Base-by-base conservation (phyloP, 2,888 invertebrate genomes). In the Bugula neritina region DNA sequence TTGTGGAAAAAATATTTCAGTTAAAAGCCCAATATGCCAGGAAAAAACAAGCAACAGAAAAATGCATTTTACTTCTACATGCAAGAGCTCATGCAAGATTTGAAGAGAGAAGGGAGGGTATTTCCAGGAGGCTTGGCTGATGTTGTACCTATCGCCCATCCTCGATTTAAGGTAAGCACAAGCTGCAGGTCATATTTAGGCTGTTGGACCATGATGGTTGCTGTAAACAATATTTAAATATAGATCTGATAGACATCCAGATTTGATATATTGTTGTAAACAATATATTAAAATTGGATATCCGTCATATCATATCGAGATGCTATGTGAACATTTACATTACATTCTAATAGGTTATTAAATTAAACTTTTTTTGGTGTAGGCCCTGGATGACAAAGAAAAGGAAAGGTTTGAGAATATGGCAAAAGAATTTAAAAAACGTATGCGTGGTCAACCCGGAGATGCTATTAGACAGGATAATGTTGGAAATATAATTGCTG, bases 41-140 rank as follows among this genome's bases (percentile, higher is more conserved):
- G 57, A 27, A 73, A 73, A 3, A 80, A 80, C 73, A 80, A 80
- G 71, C 76, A 74, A 57, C 76, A 71, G 1, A 74, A 76, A 73
- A 80, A 80, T 74, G 78, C 77, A 0, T 80, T 80, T 73, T 80
- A 79, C 73, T 79, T 77, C 75, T 80, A 74, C 69, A 80, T 80
- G 80, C 77, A 78, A 72, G 79, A 79, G 13, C 63, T 79, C 3
- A 77, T 79, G 72, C 77, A 77, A 1, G 73, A 75, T n/a, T 69
- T 79, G 25, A 73, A 76, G 69, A 72, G 75, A 69, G 77, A 79
- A 54, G 80, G 79, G 1, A 72, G 79, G n/a, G 77, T 77, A 13
- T 78, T 79, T 71, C 76, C 76, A 13, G 78, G 78, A 75, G 80
- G 80, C 25, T 77, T 80, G 74, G 75, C 76, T n/a, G 80, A 79